phyloP scores from a whole-genome alignment of 2,888 invertebrate genomes.

The Melanophora roralis region DNA sequence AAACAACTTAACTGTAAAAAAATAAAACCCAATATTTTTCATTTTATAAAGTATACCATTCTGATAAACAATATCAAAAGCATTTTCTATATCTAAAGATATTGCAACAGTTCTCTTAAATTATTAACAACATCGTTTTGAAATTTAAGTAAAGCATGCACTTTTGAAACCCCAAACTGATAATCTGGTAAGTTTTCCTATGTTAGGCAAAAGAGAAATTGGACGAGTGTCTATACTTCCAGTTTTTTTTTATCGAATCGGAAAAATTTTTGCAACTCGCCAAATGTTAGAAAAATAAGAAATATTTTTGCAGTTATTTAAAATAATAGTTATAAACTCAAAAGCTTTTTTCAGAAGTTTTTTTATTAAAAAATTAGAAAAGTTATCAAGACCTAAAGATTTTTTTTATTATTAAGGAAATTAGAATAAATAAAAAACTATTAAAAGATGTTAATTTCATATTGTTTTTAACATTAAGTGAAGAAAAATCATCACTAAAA shows the following conservation, averaged over 20 bases:
- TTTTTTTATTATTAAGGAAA: not conserved
- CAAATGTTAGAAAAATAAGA: constrained; percentile 28
- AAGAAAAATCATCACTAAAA: not conserved
- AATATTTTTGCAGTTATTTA: constrained; percentile 32
- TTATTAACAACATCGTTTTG: not conserved
- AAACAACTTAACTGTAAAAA: constrained; percentile 12
- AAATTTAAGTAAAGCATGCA: not conserved
- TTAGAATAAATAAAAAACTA: not conserved
- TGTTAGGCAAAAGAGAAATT: constrained; percentile 26
- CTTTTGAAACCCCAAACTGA: constrained; percentile 7
- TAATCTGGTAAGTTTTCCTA: not conserved
- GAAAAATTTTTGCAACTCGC: constrained; percentile 24
- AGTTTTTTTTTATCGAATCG: constrained; percentile 1
- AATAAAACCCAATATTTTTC: constrained; percentile 14
- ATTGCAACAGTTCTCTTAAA: constrained; percentile 14
- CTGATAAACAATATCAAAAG: not conserved
- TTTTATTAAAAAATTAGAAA: constrained; percentile 3
- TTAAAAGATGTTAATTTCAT: not conserved
- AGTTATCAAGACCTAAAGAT: not conserved
- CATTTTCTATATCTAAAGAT: constrained; percentile 8
- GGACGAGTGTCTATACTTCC: constrained; percentile 8
- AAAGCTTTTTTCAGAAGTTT: not conserved
- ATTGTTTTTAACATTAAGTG: not conserved
- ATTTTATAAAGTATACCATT: not conserved
- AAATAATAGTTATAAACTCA: constrained; percentile 9